Conservation (phyloP, 2,888 invertebrate genomes). For the Cosmorhoe ocellata region DNA sequence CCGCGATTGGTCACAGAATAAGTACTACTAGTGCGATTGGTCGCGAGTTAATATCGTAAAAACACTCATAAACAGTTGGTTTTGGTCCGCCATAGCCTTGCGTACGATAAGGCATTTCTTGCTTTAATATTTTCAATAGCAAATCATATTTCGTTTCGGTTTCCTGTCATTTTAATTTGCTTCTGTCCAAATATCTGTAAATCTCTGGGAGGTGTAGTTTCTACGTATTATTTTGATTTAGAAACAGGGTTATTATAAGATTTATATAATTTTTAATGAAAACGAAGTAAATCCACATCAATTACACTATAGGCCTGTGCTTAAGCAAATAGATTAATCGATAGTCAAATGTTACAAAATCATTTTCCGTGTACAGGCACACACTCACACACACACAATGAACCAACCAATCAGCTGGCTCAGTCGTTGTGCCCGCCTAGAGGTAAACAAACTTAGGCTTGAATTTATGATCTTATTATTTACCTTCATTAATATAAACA, state of each 20-base stretch:
- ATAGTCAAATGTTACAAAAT: constrained; percentile 41
- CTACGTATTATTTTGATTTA: no score
- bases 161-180: no score
- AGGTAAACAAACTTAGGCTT: constrained; percentile 44
- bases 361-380: constrained; percentile 21
- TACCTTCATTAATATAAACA: no score
- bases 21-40: constrained; percentile 6
- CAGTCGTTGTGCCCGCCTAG: constrained; percentile 39
- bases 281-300: no score
- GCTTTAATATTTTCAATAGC: neutral
- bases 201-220: no score
- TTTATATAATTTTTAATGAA: no score
- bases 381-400: constrained; percentile 32
- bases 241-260: no score
- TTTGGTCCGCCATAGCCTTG: constrained; percentile 7
- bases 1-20: constrained; percentile 15
- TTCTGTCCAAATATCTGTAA: no score
- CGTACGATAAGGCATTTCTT: constrained; percentile 8
- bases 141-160: no score
- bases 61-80: constrained; percentile 9
- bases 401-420: constrained; percentile 43
- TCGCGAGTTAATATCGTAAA: constrained; percentile 15
- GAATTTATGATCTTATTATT: no score
- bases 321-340: neutral
- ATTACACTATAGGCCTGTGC: no score